Evolutionary conservation across 2,113 vertebrate species (phyloP), one percentile per base, ranked within the genome.

Genomic region (Ceyx melanurus): DNA sequence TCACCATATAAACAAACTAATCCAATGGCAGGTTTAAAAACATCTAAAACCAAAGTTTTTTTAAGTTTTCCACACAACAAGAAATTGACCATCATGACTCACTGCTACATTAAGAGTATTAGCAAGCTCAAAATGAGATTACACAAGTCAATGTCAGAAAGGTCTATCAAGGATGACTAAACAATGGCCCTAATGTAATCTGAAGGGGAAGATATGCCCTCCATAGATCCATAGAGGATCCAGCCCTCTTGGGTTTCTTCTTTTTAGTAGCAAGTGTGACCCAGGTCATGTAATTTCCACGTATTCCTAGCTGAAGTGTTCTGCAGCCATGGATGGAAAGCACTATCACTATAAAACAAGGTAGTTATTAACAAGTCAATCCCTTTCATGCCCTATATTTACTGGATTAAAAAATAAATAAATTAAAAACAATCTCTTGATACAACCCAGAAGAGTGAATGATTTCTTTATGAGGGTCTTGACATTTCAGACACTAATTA

Each of bases 381-480:
- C 89, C 51, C 31, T 91, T 87, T 51, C 40, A 61, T 9, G 45
- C 11, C 40, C 68, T 64, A 11, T 83, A 86, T 90, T 93, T 93
- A 88, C 31, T 43, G 19, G 37, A 42, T 42, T 50, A 0, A 40
- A 65, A 90, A 60, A 40, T 23, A 73, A 56, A 64, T 77, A 43
- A 64, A 89, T 53, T 29, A 20, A 73, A 56, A 64, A 82, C 37
- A 71, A 21, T 4, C n/a, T 66, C 64, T 89, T 92, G 56, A 33
- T 93, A 65, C 48, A 90, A 90, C 8, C 29, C 58, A 82, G 71
- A 91, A 16, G n/a, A 94, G 17, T 92, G 90, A 96, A 96, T 92
- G 80, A 82, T 88, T 93, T 93, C 94, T 94, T 96, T 95, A 85
- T 93, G 33, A 93, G 45, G 26, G 53, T 92, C 77, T 92, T 96